Evolutionary conservation across 2,797 vertebrate species (phyloP).

Genomic region (Ctenopoma multispine): DNA sequence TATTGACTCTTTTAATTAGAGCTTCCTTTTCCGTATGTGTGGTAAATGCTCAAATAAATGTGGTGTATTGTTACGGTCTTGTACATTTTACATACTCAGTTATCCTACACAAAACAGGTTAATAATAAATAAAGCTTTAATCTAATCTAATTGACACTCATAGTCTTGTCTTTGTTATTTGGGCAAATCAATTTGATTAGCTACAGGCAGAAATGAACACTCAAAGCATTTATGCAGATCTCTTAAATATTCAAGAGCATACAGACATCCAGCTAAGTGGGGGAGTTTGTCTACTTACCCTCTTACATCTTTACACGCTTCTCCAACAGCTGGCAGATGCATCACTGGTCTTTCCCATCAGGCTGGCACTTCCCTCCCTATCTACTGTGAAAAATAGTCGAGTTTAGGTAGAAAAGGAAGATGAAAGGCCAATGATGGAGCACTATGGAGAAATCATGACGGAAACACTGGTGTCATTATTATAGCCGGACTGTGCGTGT

Average conservation of each 20-base stretch:
- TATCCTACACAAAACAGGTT: no score
- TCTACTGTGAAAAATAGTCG: slow-evolving; percentile 39
- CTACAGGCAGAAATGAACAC: slow-evolving; percentile 1
- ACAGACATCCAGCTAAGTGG: slow-evolving; percentile 9
- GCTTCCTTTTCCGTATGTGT: no score
- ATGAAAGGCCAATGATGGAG: slow-evolving; percentile 29
- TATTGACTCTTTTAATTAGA: no score
- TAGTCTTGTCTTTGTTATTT: slow-evolving; percentile 3
- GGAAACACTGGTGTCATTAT: slow-evolving; percentile 26
- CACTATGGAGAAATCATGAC: slow-evolving; percentile 2
- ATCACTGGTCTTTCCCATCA: slow-evolving; percentile 70
- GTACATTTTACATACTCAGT: no score
- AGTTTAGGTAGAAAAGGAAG: neutral
- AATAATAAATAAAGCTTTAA: no score
- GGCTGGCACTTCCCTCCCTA: slow-evolving; percentile 68
- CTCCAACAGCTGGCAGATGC: slow-evolving; percentile 65
- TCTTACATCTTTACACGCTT: slow-evolving; percentile 37
- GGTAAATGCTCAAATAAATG: no score
- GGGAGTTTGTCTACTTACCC: slow-evolving; percentile 25
- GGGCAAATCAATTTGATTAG: neutral
- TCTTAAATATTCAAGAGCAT: slow-evolving; percentile 26
- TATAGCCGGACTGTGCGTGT: slow-evolving; percentile 35
- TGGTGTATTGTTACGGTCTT: no score
- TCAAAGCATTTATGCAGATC: neutral
- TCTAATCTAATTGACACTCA: no score